A percentile compares a stretch with the other conserved stretches of the same genome.
phyloP scores from a whole-genome alignment of 2,113 vertebrate species.

The Chascanopsetta lugubris region DNA sequence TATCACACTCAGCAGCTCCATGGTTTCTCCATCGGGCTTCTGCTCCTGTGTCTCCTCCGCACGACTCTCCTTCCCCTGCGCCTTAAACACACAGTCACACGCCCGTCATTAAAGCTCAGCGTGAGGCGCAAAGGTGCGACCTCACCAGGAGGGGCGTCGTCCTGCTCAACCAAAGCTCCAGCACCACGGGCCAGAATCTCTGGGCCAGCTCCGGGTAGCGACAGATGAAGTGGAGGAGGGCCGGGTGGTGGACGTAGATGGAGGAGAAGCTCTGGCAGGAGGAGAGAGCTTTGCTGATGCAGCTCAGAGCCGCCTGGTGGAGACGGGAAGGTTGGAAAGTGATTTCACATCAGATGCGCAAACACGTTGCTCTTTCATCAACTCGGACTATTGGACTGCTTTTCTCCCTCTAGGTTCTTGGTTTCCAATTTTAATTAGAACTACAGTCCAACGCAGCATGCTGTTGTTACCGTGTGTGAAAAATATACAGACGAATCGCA shows the following conservation, averaged over 20 bases:
- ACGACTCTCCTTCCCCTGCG: constrained; percentile 1
- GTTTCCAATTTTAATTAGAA: background rate
- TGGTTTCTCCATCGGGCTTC: constrained; percentile 50
- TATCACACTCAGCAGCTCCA: constrained; percentile 80
- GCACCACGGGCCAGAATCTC: constrained; percentile 81
- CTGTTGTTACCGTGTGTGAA: too few species aligned
- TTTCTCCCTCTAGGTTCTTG: constrained; percentile 7
- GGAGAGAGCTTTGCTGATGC: constrained; percentile 81
- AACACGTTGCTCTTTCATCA: background rate
- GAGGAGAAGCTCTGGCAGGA: constrained; percentile 78
- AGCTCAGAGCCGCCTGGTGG: constrained; percentile 78
- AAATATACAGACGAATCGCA: too few species aligned
- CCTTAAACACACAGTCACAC: too few species aligned
- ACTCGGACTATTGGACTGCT: background rate
- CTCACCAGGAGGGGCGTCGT: constrained; percentile 9
- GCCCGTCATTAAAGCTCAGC: too few species aligned
- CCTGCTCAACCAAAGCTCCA: constrained; percentile 88
- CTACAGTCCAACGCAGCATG: background rate
- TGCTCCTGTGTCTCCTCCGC: constrained; percentile 32
- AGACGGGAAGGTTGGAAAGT: constrained; percentile 14
- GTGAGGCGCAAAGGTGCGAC: too few species aligned
- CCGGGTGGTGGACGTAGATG: constrained; percentile 86
- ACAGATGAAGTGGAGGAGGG: constrained; percentile 88
- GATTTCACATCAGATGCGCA: background rate
- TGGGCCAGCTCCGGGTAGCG: constrained; percentile 85